These are phyloP conservation scores for Cygnus buccinator DNA, from an alignment of 2,113 vertebrate species.

Conservation along the genomic window DNA sequence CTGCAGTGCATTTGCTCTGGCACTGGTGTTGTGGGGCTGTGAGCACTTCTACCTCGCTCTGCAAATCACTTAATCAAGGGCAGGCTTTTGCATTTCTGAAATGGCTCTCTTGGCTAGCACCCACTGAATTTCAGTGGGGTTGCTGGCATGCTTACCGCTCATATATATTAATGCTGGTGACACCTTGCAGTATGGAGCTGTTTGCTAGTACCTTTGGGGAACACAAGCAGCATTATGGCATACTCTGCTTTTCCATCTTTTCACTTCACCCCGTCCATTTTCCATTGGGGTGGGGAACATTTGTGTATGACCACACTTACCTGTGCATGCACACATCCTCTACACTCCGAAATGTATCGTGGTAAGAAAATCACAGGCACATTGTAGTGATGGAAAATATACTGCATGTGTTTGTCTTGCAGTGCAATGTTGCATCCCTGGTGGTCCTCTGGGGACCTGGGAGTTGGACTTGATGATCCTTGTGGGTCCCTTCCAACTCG, in stretches of 20 bases:
- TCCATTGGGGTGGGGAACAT: background rate
- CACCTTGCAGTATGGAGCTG: background rate
- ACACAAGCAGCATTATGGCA: rapidly evolving
- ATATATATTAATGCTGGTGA: background rate
- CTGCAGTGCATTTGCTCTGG: rapidly evolving
- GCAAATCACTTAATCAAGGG: background rate
- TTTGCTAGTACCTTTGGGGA: background rate
- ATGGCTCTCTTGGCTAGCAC: background rate
- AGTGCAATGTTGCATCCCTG: too few species aligned
- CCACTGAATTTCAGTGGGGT: background rate
- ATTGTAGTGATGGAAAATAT: background rate
- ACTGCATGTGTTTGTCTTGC: background rate
- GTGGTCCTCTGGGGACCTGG: too few species aligned
- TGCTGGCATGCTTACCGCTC: background rate
- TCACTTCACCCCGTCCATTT: background rate
- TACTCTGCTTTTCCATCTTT: background rate
- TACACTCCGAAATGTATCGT: rapidly evolving
- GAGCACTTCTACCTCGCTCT: rapidly evolving
- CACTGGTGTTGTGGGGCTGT: background rate
- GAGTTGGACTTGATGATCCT: too few species aligned
- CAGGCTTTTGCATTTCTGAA: background rate
- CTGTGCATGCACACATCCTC: rapidly evolving
- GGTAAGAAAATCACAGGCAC: rapidly evolving
- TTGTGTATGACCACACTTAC: background rate
- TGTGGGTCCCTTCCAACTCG: too few species aligned